Percentiles rank a stretch among this genome's conserved stretches.
These are phyloP conservation scores for Lysiphlebus fabarum DNA, from an alignment of 1,140 invertebrate genomes.

Conservation along the genomic window DNA sequence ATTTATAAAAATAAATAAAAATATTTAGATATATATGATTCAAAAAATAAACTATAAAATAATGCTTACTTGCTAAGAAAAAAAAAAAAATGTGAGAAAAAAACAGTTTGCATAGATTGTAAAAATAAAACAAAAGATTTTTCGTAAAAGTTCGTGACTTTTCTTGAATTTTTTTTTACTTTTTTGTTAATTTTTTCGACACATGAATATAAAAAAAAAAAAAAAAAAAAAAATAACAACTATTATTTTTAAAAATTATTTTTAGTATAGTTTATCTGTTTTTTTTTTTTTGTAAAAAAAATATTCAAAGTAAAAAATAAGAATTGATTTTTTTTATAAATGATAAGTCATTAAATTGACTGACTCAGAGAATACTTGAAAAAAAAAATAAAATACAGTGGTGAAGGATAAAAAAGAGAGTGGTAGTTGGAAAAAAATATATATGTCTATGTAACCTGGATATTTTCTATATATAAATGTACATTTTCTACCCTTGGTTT, in stretches of 20 bases:
- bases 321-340: no score
- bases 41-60: no score
- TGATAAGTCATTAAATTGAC: no score
- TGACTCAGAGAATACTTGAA: no score
- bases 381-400: no score
- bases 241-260: no score
- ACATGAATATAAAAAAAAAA: background rate
- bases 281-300: no score
- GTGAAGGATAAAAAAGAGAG: slow-evolving; percentile 8
- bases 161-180: background rate
- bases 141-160: slow-evolving; percentile 18
- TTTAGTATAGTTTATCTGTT: no score
- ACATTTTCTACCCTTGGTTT: slow-evolving; percentile 11
- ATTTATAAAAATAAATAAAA: no score
- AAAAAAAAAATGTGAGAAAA: background rate
- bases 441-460: background rate
- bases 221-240: background rate
- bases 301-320: no score
- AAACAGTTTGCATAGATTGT: background rate
- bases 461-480: slow-evolving; percentile 1
- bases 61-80: slow-evolving; percentile 4
- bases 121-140: background rate
- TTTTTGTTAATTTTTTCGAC: no score
- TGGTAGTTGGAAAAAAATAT: background rate
- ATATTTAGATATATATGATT: no score